Evolutionary conservation across 1,140 invertebrate species (phyloP), one percentile per base, ranked within the genome.

Genomic region (Drosophila santomea): DNA sequence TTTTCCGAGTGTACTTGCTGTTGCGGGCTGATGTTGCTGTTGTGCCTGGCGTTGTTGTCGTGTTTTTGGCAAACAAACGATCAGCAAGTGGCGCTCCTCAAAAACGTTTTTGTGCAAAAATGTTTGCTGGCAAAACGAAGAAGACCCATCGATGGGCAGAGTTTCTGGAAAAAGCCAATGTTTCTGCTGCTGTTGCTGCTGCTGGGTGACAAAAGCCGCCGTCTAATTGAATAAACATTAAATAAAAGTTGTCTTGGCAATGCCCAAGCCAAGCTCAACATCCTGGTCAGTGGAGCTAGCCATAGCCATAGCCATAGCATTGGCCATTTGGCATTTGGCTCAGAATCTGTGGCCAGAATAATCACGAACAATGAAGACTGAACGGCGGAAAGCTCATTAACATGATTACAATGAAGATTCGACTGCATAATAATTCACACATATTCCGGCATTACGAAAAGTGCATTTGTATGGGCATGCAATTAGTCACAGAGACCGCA

Each of bases 1-100:
- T 32, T 32, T 32, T 0, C 8, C 7, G 4, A 51, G 48, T 51
- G 48, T 35, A 35, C 25, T 51, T 51, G 28, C 39, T 38, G 47
- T 25, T 55, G 57, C 17, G 79, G 60, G 12, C 15, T 57, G 54
- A 39, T 50, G 51, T 32, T 78, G 57, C 41, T 36, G 54, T 38
- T 38, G 55, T 73, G 32, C 15, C 59, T 38, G 48, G 50, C 52
- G 63, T 79, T 69, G 50, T 75, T 61, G 68, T 79, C 71, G 47
- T 79, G 75, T 84, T 85, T 82, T 62, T 52, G 67, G 64, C 78
- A 74, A 81, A 82, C 82, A 88, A 85, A 85, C 84, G 79, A 69
- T 73, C 80, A 89, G 73, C 84, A 88, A 88, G 84, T 88, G 84
- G 84, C 84, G 84, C 84, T 89, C 84, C 84, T 89, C 38, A 78